Base-by-base conservation (phyloP, 1,140 invertebrate species). In the Ridgeia piscesae region DNA sequence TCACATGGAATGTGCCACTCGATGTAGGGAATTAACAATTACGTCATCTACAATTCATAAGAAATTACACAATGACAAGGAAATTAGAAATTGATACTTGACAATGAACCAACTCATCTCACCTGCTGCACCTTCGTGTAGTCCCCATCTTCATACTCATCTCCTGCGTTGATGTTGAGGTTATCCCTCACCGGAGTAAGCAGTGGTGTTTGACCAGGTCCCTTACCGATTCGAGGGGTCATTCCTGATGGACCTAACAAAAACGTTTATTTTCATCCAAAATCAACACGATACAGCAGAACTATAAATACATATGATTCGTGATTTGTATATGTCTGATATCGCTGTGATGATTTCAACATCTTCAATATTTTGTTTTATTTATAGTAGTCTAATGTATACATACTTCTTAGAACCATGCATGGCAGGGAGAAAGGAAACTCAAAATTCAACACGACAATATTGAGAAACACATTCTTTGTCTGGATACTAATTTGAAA, bases 111-210 rank as follows among this genome's bases (percentile, higher is more conserved):
- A 48, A 91, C n/a, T 77, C 2, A 21, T 77, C 6, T 92, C 50
- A 94, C 94, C 92, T 95, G 93, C 89, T 94, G 92, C 58, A 94
- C 93, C 92, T 95, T 95, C 2, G 93, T 91, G 91, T 92, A 93
- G 88, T 94, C 48, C 35, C 92, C 42, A 35, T 94, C 94, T 77
- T 96, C 96, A 93, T 96, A 95, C 93, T 96, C 94, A 35, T 95
- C 93, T 35, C 93, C 97, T 27, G 98, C 97, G 96, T 99, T 99
- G 91, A 99, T 99, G 94, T 97, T 99, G 9, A 99, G 96, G 94
- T 99, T 99, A 95, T 99, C 99, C 92, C 99, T 96, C 11, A 99
- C 96, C 6, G 98, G 97, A 48, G 96, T 96, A 92, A 92, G 93
- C 92, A 94, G 94, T 89, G 94, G 95, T 42, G 94, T 95, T 33